Evolutionary conservation across 2,888 invertebrate genomes (phyloP).

Genomic region (Pomacea canaliculata): DNA sequence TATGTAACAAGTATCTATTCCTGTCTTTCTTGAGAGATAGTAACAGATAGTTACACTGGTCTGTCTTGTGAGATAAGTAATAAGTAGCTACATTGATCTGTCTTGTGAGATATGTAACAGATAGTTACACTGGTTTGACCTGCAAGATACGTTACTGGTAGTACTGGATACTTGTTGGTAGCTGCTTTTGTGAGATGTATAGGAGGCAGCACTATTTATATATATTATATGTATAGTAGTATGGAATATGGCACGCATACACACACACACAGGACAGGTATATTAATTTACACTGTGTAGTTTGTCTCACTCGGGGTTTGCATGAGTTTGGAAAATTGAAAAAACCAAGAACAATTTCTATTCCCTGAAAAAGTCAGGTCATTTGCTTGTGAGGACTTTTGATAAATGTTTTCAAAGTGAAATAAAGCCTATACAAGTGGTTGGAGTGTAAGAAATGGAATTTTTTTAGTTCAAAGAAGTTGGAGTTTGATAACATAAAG

Average conservation of each 20-base stretch:
- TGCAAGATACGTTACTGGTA: not conserved
- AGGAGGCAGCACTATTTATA: not conserved
- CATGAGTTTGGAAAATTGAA: no score
- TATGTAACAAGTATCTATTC: not conserved
- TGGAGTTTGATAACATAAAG: no score
- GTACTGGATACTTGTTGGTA: slow-evolving; percentile 70
- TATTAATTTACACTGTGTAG: no score
- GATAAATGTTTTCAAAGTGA: no score
- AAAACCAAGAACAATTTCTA: no score
- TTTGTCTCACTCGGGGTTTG: no score
- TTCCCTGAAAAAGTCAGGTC: no score
- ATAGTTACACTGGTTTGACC: not conserved
- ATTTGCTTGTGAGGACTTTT: no score
- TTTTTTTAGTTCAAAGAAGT: no score
- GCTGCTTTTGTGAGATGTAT: slow-evolving; percentile 71
- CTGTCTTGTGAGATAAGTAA: slow-evolving; percentile 72
- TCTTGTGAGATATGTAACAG: not conserved
- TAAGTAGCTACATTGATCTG: not conserved
- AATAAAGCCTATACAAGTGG: no score
- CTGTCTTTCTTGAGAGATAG: not conserved
- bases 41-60: slow-evolving; percentile 70
- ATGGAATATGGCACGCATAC: not conserved
- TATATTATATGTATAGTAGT: not conserved
- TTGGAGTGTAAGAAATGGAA: no score
- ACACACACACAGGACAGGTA: no score